These are phyloP conservation scores for Tauraco erythrolophus DNA, from an alignment of 2,113 vertebrate genomes.

Conservation along the genomic window DNA sequence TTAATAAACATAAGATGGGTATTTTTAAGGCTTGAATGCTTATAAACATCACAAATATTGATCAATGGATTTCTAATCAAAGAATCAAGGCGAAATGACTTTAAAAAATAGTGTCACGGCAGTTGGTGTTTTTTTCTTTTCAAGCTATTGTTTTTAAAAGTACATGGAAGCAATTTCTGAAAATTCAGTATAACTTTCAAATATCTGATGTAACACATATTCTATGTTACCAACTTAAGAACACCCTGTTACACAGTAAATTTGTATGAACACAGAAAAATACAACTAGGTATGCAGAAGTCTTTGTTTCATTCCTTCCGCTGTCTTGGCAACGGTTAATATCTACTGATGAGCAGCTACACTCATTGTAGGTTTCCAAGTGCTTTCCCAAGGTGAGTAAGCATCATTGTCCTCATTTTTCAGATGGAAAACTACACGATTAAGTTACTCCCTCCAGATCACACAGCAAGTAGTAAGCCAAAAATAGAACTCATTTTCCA, in stretches of 20 bases:
- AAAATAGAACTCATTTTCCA: slow-evolving; percentile 49
- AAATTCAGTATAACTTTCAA: not conserved
- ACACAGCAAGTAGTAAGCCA: slow-evolving; percentile 5
- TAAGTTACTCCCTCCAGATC: slow-evolving; percentile 44
- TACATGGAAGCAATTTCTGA: not conserved
- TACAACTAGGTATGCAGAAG: not conserved
- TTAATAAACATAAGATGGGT: not conserved
- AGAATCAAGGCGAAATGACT: not conserved
- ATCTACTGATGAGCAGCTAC: not conserved
- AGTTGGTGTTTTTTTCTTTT: not conserved
- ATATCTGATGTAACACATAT: not conserved
- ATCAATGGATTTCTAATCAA: not conserved
- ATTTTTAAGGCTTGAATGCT: not conserved
- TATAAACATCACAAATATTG: not conserved
- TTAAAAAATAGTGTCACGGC: not conserved
- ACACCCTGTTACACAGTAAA: not conserved
- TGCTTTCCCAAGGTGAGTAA: slow-evolving; percentile 44
- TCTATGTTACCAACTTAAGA: not conserved
- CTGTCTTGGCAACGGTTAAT: not conserved
- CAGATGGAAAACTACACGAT: slow-evolving; percentile 43
- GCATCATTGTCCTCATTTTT: slow-evolving; percentile 57
- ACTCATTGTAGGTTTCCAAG: not conserved
- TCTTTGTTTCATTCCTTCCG: not conserved
- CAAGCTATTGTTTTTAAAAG: not conserved
- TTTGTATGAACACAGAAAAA: not conserved